Base-by-base conservation (phyloP, 1,140 invertebrate species). In the Philopotamus ludificatus region DNA sequence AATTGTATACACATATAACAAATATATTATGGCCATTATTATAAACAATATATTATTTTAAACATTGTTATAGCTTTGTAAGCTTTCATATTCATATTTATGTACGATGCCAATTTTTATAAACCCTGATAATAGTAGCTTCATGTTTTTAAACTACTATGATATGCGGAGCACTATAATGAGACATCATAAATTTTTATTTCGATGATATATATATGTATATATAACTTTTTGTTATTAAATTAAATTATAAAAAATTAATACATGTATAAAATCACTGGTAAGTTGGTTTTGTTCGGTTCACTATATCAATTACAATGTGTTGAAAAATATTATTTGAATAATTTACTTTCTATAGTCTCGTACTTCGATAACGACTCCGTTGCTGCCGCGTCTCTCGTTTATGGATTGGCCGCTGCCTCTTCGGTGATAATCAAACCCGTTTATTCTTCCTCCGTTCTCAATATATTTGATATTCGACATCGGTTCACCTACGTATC, bases 401-500 rank as follows among this genome's bases (percentile, higher is more conserved):
- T 76, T 72, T 41, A 77, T 76, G 10, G 74, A 63, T 1, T 25
- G 39, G 2, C 73, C 66, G 15, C 71, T 70, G 1, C 74, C 76
- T 64, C 79, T 78, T 64, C 77, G 76, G 18, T 73, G 65, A 26
- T 15, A 8, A 62, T 81, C 79, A 15, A 76, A 77, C 10, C 73
- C 74, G 47, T 77, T 73, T n/a, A 76, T 71, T 58, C 81, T 76
- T 20, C 77, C 74, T 18, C 77, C 75, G 60, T 82, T 82, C 45
- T 83, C 81, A 49, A 78, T 76, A 65, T 83, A 79, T 71, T 81
- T 79, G 16, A 75, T 68, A 55, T 72, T 80, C 0, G 75, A 68
- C 34, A 75, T 60, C 49, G 77, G 77, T 26, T 77, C 78, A 54
- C 83, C 80, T 70, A 82, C 83, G 4, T 74, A 77, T 53, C 82